A percentile compares a stretch with the other conserved stretches of the same genome.
Conservation (phyloP, 2,113 vertebrate species). For the Phodopus roborovskii region DNA sequence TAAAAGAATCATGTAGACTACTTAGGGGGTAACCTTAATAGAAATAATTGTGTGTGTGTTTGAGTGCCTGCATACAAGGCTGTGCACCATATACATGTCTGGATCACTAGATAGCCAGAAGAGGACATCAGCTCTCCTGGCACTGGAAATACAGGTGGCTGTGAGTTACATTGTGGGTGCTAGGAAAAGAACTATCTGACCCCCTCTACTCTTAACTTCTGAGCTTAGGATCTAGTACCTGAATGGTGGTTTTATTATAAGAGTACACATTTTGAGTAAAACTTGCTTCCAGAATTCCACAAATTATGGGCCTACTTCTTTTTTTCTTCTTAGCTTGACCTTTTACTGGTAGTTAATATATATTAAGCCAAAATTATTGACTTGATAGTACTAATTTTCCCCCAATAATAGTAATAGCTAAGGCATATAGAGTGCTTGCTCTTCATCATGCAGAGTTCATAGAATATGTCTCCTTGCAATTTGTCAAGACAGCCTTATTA, state of each 20-base stretch:
- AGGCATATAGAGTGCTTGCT: not conserved
- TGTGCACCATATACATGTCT: too few species aligned
- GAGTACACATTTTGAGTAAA: conserved; percentile 18
- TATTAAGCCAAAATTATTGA: conserved; percentile 25
- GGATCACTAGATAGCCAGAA: not conserved
- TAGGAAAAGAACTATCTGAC: not conserved
- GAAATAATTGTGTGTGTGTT: not conserved
- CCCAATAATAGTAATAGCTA: not conserved
- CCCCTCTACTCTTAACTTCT: not conserved
- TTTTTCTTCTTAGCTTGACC: not conserved
- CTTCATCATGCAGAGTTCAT: not conserved
- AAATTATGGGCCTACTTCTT: not conserved
- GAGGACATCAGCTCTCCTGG: too few species aligned
- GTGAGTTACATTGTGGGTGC: not conserved
- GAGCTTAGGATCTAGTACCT: not conserved
- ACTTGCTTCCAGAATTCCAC: not conserved
- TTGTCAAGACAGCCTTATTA: not conserved
- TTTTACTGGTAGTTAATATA: not conserved
- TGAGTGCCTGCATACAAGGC: not conserved
- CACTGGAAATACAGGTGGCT: not conserved
- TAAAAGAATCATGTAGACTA: not conserved
- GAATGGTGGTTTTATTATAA: not conserved
- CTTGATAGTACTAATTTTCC: not conserved
- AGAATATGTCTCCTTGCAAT: not conserved
- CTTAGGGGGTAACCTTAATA: not conserved